Evolutionary conservation across 2,113 vertebrate species (phyloP).

Genomic region (Xenopus tropicalis): UCB_Xtro_10.0 CM004446.2:101520501-101521000

Average conservation of each 20-base stretch:
- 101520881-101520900: constrained; percentile 30
- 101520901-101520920: constrained; percentile 25
- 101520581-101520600: neutral
- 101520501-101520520: neutral
- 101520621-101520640: neutral
- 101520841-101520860: constrained; percentile 15
- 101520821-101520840: no score
- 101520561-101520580: neutral
- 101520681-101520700: neutral
- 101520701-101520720: neutral
- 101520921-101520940: constrained; percentile 13
- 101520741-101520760: no score
- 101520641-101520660: neutral
- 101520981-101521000: constrained; percentile 8
- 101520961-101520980: constrained; percentile 3
- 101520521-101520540: neutral
- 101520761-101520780: no score
- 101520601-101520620: neutral
- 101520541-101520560: neutral
- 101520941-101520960: constrained; percentile 32
- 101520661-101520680: neutral
- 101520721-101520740: neutral
- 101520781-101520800: neutral
- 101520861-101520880: constrained; percentile 11
- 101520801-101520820: neutral